Evolutionary conservation across 2,888 invertebrate species (phyloP).

Genomic region (Macrosoma leucophasiata): DNA sequence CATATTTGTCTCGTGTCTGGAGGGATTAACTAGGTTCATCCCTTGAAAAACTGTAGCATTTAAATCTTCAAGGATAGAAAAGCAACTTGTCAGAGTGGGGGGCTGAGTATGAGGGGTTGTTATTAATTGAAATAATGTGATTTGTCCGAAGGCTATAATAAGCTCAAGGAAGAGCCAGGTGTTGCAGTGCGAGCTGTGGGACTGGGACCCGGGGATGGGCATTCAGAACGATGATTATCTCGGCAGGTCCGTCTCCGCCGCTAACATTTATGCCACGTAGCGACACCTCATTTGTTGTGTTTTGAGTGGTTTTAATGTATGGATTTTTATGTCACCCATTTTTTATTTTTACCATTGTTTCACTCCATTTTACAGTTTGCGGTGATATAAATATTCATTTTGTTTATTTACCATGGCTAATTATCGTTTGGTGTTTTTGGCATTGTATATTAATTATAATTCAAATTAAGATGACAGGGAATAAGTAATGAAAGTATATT

Average conservation of each 20-base stretch:
- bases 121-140: conserved; percentile 32
- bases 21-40: too few relatives aligned
- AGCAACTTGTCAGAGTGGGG: too few relatives aligned
- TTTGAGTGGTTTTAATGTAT: conserved; percentile 9
- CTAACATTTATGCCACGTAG: conserved; percentile 4
- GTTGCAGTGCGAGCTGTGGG: conserved; percentile 85
- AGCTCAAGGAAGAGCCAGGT: conserved; percentile 84
- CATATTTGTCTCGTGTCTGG: too few relatives aligned
- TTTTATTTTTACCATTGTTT: conserved; percentile 4
- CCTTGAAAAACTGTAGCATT: too few relatives aligned
- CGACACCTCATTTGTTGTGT: conserved; percentile 6
- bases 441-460: conserved; percentile 34
- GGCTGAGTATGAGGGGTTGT: too few relatives aligned
- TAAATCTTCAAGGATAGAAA: too few relatives aligned
- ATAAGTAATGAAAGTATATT: too few relatives aligned
- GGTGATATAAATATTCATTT: conserved; percentile 41
- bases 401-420: conserved; percentile 23
- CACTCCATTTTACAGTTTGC: conserved; percentile 12
- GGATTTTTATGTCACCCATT: conserved; percentile 20
- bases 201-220: conserved; percentile 89
- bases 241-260: conserved; percentile 82
- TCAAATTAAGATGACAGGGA: too few relatives aligned
- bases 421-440: conserved; percentile 37
- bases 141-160: conserved; percentile 82
- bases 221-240: conserved; percentile 87